Evolutionary conservation across 64 coral and sea anemone genomes (phyloP).

Genomic region (Stichodactyla mertensii): DNA sequence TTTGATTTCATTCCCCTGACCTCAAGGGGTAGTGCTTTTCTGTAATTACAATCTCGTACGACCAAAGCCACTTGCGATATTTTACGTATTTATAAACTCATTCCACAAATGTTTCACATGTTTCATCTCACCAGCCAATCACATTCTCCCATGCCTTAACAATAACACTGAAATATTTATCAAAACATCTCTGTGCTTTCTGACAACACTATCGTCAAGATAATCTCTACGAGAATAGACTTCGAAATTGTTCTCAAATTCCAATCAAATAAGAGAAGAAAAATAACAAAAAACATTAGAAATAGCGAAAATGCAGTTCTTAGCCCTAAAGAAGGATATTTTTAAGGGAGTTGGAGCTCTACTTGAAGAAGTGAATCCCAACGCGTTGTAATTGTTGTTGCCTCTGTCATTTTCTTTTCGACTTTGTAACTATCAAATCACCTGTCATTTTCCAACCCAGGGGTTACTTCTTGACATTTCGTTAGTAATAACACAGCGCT

Average conservation of each 20-base stretch:
- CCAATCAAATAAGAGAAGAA: background rate
- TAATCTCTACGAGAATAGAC: background rate
- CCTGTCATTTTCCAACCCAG: slow-evolving; percentile 1
- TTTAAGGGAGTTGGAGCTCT: background rate
- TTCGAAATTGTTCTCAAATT: background rate
- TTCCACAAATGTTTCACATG: slow-evolving; percentile 2
- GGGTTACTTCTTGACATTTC: slow-evolving; percentile 1
- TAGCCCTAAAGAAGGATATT: background rate
- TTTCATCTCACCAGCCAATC: background rate
- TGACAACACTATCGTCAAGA: background rate
- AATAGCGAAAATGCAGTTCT: too few relatives aligned
- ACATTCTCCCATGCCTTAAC: background rate
- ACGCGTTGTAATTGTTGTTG: background rate
- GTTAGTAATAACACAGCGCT: background rate
- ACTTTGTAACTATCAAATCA: slow-evolving; percentile 10
- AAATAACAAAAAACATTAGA: background rate
- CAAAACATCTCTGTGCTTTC: slow-evolving; percentile 2
- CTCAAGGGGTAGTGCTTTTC: background rate
- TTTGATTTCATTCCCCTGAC: background rate
- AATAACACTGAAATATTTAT: background rate
- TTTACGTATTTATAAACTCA: background rate
- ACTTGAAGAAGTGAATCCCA: background rate
- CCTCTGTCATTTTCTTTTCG: background rate
- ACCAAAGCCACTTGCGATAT: background rate
- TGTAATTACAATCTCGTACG: background rate